Percentiles rank a stretch among this genome's conserved stretches.
These are phyloP conservation scores for Triops longicaudatus DNA, from an alignment of 1,140 invertebrate species.

Conservation along the genomic window DNA sequence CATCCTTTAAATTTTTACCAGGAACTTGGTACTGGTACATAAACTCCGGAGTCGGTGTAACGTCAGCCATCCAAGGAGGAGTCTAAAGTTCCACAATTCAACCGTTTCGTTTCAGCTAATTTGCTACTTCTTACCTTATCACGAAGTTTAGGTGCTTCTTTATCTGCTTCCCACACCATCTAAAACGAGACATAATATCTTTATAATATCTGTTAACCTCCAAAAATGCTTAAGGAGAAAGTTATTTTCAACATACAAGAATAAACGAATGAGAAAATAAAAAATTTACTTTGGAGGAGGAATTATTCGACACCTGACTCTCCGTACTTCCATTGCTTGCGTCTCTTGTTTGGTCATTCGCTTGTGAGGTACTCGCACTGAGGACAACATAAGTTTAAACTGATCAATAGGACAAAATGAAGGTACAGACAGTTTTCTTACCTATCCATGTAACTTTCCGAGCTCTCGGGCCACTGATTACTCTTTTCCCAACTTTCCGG, in stretches of 20 bases:
- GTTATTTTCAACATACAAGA: too few relatives aligned
- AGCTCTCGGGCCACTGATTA: neutral
- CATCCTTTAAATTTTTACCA: conserved; percentile 51
- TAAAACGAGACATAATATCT: neutral
- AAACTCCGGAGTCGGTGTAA: conserved; percentile 54
- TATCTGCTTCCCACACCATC: neutral
- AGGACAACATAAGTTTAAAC: neutral
- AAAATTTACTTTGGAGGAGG: neutral
- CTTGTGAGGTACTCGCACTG: conserved; percentile 1
- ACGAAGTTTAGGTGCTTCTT: conserved; percentile 9
- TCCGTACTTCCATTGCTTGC: neutral
- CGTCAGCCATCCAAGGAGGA: conserved; percentile 55
- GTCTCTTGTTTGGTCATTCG: neutral
- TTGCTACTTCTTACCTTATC: neutral
- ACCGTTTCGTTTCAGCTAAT: neutral
- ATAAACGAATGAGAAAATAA: neutral
- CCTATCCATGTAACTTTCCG: conserved; percentile 14
- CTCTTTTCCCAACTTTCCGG: neutral
- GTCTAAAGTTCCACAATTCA: neutral
- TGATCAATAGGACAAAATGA: neutral
- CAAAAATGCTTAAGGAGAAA: too few relatives aligned
- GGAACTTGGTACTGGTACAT: conserved; percentile 59
- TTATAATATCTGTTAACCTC: too few relatives aligned
- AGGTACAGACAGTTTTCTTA: neutral
- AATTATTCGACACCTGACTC: neutral